These are phyloP conservation scores for Orthochromis indermauri DNA, from an alignment of 2,113 vertebrate genomes.

Conservation along the genomic window DNA sequence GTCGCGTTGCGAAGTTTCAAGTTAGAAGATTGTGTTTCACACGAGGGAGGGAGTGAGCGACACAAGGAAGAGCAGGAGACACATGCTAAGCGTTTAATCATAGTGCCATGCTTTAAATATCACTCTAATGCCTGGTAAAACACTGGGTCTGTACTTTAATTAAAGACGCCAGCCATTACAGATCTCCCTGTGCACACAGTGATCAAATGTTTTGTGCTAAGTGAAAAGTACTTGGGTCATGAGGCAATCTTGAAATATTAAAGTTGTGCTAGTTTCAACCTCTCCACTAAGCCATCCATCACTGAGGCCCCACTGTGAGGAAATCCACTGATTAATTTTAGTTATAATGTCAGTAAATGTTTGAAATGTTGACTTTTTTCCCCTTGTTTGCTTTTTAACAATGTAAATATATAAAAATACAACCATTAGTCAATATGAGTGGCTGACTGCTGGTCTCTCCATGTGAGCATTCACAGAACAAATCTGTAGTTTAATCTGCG, in stretches of 20 bases:
- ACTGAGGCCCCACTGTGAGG: background rate
- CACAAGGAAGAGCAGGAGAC: conserved; percentile 58
- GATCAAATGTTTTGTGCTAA: conserved; percentile 12
- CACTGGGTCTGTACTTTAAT: conserved; percentile 60
- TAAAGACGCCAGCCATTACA: conserved; percentile 51
- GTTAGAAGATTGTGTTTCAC: conserved; percentile 34
- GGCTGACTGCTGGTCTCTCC: background rate
- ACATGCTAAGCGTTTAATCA: conserved; percentile 64
- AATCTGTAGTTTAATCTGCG: background rate
- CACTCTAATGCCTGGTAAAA: conserved; percentile 55
- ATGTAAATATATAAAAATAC: background rate
- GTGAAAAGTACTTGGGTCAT: background rate
- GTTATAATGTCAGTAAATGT: background rate
- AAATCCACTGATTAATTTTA: background rate
- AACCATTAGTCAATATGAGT: background rate
- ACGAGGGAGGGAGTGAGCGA: conserved; percentile 24
- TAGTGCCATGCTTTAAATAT: conserved; percentile 62
- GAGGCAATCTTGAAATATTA: conserved; percentile 3
- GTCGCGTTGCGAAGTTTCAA: conserved; percentile 44
- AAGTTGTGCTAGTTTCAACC: background rate
- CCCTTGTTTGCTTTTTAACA: background rate
- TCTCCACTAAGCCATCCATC: background rate
- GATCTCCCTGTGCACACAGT: conserved; percentile 15
- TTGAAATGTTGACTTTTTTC: rapidly evolving
- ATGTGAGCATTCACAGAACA: background rate